Evolutionary conservation across 2,113 vertebrate genomes (phyloP), one percentile per base, ranked within the genome.

Genomic region (Python bivittatus): DNA sequence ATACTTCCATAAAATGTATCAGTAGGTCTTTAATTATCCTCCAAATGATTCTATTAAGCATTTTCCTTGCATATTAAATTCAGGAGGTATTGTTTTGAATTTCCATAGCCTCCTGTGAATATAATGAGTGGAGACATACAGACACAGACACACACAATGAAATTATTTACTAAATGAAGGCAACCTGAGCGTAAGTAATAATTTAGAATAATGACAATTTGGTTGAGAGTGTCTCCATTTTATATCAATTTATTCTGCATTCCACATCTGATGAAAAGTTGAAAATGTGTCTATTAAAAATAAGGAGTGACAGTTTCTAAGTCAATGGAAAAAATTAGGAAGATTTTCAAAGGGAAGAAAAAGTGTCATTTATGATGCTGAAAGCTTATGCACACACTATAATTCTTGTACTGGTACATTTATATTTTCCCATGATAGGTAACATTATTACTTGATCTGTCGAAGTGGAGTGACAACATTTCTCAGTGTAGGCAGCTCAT

Each of bases 391-490:
- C 90, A 91, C 92, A 95, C 94, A 97, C 95, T 94, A 94, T 97
- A 94, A 97, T 97, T 97, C 93, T 96, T 97, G 92, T 96, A 94
- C 92, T 96, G 95, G 91, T 97, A 94, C 94, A 96, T 97, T 97
- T 97, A 97, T 96, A 91, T 94, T 97, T 94, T 97, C 95, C 94
- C 95, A 92, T 96, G 96, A 95, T 97, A 97, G 96, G 96, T 97
- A 96, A 97, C 96, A 97, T 97, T 97, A 97, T 97, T 97, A 97
- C 95, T 97, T 98, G 95, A 97, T 97, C 96, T 97, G 97, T 97
- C 96, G 97, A 97, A 98, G 96, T 96, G 97, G 94, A 97, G 94
- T 94, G 91, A 97, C 94, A 92, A 95, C 95, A 91, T 96, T 96
- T 97, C 96, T 96, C 94, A 96, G 91, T 92, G 94, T 96, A 97